phyloP scores from a whole-genome alignment of 1,140 invertebrate species.

The Arctopsyche grandis region DNA sequence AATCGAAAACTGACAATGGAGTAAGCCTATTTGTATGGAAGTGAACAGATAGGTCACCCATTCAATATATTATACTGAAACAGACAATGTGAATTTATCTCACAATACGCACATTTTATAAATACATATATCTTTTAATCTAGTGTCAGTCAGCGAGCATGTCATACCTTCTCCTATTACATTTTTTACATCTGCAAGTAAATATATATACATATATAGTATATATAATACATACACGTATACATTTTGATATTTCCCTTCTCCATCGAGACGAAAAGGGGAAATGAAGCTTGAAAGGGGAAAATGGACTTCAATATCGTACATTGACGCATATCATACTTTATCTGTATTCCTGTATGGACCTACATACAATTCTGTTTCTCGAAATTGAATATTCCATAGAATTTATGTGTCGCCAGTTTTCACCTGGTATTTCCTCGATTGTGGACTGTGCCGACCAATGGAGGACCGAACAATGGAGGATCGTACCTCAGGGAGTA shows the following conservation, averaged over 20 bases:
- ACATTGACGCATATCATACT: conserved; percentile 22
- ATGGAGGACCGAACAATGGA: neutral
- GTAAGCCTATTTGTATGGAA: too few species aligned
- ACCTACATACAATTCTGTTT: conserved; percentile 35
- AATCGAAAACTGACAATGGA: too few species aligned
- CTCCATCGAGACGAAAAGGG: neutral
- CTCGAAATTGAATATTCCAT: conserved; percentile 38
- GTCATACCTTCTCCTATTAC: too few species aligned
- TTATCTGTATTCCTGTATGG: conserved; percentile 35
- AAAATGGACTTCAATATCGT: conserved; percentile 13
- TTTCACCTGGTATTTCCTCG: neutral
- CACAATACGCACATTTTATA: too few species aligned
- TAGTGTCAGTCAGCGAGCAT: too few species aligned
- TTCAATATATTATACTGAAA: too few species aligned
- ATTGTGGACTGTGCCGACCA: neutral
- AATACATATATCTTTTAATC: too few species aligned
- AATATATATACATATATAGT: too few species aligned
- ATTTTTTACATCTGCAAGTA: too few species aligned
- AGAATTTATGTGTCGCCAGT: conserved; percentile 25
- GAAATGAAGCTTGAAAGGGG: neutral
- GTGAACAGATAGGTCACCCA: too few species aligned
- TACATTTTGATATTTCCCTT: neutral
- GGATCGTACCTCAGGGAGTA: neutral
- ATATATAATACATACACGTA: too few species aligned
- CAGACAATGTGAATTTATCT: too few species aligned